A percentile compares a stretch with the other conserved stretches of the same genome.
Evolutionary conservation across 2,113 vertebrate species (phyloP).

Genomic region (Phaethornis superciliosus): DNA sequence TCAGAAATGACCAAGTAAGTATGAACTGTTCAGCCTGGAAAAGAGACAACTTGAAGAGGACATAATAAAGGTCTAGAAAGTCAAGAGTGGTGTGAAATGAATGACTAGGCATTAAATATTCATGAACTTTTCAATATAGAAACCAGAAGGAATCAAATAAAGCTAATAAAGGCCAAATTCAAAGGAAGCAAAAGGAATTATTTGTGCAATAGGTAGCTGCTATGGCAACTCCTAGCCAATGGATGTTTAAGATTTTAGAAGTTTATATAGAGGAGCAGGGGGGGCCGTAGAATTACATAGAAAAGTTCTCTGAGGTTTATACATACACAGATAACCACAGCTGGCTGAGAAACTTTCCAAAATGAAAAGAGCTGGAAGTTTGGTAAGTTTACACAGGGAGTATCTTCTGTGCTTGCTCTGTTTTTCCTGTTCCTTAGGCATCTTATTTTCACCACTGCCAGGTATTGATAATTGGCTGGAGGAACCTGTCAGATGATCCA

Average conservation of each 20-base stretch:
- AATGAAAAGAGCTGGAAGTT: background rate
- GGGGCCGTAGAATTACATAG: background rate
- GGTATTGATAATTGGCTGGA: background rate
- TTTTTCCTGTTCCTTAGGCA: background rate
- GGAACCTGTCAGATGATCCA: background rate
- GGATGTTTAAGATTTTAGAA: background rate
- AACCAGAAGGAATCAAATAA: background rate
- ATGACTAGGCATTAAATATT: background rate
- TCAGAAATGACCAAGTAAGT: background rate
- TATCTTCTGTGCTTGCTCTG: background rate
- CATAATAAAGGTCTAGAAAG: background rate
- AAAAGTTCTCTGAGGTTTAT: background rate
- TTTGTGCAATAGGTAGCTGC: background rate
- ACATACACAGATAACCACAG: background rate
- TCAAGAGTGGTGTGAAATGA: background rate
- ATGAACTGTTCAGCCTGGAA: background rate
- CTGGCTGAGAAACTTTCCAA: background rate
- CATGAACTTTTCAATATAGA: background rate
- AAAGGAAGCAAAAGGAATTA: background rate
- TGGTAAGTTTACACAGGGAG: background rate
- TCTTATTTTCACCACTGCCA: background rate
- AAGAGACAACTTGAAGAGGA: background rate
- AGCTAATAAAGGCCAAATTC: background rate
- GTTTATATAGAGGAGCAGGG: background rate
- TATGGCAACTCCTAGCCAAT: background rate